Evolutionary conservation across 1,140 invertebrate species (phyloP).

Genomic region (Anastrepha obliqua): DNA sequence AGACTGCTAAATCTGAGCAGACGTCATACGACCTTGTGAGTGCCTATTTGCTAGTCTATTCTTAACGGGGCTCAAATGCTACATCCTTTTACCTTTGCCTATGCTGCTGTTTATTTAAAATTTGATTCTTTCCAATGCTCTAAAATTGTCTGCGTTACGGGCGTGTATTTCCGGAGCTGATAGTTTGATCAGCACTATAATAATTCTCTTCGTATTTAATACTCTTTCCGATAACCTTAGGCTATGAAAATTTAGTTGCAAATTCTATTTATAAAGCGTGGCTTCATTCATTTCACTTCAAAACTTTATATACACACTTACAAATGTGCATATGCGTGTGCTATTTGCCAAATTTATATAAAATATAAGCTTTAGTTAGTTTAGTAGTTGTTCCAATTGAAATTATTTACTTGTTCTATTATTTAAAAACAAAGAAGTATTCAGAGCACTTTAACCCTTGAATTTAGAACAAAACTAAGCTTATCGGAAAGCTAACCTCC

Average conservation of each 20-base stretch:
- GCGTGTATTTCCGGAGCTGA: neutral
- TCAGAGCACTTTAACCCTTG: constrained; percentile 49
- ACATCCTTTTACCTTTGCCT: no score
- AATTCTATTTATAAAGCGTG: constrained; percentile 28
- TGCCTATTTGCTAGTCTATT: no score
- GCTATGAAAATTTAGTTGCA: neutral
- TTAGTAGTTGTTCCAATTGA: neutral
- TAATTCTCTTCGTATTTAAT: neutral
- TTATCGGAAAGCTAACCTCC: constrained; percentile 51
- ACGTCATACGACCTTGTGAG: no score
- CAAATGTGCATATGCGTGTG: no score
- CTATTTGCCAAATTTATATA: neutral
- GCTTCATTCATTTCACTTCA: neutral
- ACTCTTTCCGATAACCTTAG: neutral
- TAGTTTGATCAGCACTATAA: neutral
- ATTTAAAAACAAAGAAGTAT: constrained; percentile 28
- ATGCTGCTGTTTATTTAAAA: no score
- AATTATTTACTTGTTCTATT: neutral
- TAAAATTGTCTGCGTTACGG: neutral
- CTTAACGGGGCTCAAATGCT: no score
- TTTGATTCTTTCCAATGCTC: no score
- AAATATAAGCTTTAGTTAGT: neutral
- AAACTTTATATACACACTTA: neutral
- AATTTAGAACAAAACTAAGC: constrained; percentile 39
- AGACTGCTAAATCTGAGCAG: no score